A percentile compares a stretch with the other conserved stretches of the same genome.
phyloP scores from a whole-genome alignment of 2,113 vertebrate species.

The Pterocles burchelli region DNA sequence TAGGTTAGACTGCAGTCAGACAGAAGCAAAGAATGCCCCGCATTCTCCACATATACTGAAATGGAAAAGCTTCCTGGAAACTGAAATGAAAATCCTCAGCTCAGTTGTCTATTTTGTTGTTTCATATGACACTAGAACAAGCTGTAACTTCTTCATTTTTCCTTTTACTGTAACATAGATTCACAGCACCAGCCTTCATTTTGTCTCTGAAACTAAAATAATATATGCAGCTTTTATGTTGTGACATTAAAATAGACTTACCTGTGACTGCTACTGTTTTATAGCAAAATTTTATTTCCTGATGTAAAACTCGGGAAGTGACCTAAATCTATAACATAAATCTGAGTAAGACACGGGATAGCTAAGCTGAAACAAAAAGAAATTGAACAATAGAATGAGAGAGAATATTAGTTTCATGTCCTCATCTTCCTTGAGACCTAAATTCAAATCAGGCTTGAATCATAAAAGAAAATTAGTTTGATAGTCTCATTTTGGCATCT shows the following conservation, averaged over 20 bases:
- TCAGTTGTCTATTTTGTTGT: neutral
- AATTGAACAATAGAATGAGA: neutral
- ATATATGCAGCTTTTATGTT: slow-evolving; percentile 36
- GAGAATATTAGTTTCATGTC: neutral
- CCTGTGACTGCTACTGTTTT: slow-evolving; percentile 8
- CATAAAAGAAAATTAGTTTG: slow-evolving; percentile 38
- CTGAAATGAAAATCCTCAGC: slow-evolving; percentile 4
- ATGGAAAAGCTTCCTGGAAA: neutral
- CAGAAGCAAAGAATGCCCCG: neutral
- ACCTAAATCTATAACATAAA: slow-evolving; percentile 19
- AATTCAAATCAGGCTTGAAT: neutral
- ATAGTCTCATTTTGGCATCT: slow-evolving; percentile 15
- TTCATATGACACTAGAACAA: neutral
- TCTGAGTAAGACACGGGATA: neutral
- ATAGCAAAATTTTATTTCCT: slow-evolving; percentile 42
- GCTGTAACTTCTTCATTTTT: neutral
- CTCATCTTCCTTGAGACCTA: neutral
- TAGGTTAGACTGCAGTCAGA: neutral
- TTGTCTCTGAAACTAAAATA: slow-evolving; percentile 35
- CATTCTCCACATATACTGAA: slow-evolving; percentile 8
- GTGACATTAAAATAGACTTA: slow-evolving; percentile 42
- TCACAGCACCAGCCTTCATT: neutral
- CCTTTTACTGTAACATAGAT: neutral
- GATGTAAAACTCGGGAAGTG: slow-evolving; percentile 18
- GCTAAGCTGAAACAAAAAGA: slow-evolving; percentile 9